A percentile compares a stretch with the other conserved stretches of the same genome.
phyloP scores from a whole-genome alignment of 2,888 invertebrate genomes.

The Trichopria drosophilae region DNA sequence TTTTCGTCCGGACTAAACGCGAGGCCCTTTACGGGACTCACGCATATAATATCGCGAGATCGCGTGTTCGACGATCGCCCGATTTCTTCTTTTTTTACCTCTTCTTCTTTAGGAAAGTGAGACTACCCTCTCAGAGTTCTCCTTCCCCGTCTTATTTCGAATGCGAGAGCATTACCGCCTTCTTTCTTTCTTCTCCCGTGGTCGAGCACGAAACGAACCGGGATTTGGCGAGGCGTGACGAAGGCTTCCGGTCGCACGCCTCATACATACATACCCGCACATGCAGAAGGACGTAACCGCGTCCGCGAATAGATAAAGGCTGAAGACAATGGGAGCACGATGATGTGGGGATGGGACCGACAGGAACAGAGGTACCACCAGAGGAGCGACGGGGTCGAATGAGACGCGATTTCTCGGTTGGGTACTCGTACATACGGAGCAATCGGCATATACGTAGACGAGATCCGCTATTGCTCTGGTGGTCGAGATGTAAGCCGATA shows the following conservation, averaged over 20 bases:
- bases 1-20: no score
- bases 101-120: no score
- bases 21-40: no score
- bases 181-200: neutral
- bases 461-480: conserved; percentile 12
- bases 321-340: conserved; percentile 27
- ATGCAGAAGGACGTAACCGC: neutral
- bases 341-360: conserved; percentile 2
- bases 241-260: conserved; percentile 57
- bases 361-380: conserved; percentile 18
- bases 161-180: conserved; percentile 10
- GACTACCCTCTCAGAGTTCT: conserved; percentile 5
- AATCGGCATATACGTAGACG: no score
- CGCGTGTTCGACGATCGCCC: no score
- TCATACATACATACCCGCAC: conserved; percentile 39
- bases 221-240: conserved; percentile 52
- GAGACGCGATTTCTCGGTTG: conserved; percentile 19
- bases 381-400: no score
- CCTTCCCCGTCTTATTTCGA: conserved; percentile 1
- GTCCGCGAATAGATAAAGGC: conserved; percentile 26
- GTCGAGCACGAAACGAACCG: neutral
- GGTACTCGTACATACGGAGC: no score
- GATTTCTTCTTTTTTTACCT: no score
- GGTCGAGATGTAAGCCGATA: conserved; percentile 15
- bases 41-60: no score